Evolutionary conservation across 1,140 invertebrate genomes (phyloP).

Genomic region (Papilio polyxenes): DNA sequence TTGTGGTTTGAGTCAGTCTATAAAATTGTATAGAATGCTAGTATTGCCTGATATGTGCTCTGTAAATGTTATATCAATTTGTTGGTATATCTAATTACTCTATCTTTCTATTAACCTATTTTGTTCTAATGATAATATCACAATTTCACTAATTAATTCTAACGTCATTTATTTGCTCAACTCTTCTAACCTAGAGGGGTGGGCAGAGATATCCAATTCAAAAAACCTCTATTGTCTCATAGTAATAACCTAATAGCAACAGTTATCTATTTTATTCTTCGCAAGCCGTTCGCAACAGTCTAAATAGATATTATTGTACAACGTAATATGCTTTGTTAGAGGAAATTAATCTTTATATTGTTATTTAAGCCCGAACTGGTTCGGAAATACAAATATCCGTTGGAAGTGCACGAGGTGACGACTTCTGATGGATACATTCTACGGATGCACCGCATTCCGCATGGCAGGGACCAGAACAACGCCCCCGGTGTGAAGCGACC

Average conservation of each 20-base stretch:
- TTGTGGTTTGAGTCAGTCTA: neutral
- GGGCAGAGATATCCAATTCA: neutral
- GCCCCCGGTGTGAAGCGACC: conserved; percentile 49
- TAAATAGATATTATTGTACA: neutral
- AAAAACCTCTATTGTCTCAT: neutral
- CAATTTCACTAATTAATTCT: too few relatives aligned
- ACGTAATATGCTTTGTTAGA: neutral
- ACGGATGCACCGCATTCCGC: conserved; percentile 81
- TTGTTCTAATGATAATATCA: neutral
- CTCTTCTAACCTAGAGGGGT: neutral
- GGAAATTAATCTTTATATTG: conserved; percentile 28
- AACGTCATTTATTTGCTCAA: neutral
- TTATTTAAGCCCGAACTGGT: conserved; percentile 79
- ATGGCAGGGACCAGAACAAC: conserved; percentile 68
- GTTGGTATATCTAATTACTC: too few relatives aligned
- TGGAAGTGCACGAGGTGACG: conserved; percentile 81
- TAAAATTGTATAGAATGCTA: too few relatives aligned
- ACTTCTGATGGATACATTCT: conserved; percentile 84
- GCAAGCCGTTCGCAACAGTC: neutral
- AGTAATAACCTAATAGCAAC: neutral
- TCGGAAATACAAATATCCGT: conserved; percentile 80
- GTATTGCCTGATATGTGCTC: too few relatives aligned
- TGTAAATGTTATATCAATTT: too few relatives aligned
- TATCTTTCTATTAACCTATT: neutral
- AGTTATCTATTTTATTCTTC: neutral